Evolutionary conservation across 1,140 invertebrate genomes (phyloP).

Genomic region (Pseudomyrmex pallidus): DNA sequence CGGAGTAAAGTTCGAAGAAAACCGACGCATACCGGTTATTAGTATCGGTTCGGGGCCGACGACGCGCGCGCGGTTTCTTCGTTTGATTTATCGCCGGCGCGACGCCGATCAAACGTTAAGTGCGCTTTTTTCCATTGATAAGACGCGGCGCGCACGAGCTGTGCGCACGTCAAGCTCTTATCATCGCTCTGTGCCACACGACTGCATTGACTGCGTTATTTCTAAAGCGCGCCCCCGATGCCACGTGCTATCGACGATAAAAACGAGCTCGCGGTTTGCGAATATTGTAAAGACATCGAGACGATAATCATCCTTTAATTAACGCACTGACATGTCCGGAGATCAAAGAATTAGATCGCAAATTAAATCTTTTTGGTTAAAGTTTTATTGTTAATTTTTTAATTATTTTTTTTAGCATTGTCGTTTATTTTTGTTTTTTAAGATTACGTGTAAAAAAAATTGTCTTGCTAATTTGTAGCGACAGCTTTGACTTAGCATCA

Average conservation of each 20-base stretch:
- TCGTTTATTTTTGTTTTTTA: neutral
- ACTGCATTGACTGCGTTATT: slow-evolving; percentile 36
- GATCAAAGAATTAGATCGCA: no score
- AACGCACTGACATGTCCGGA: neutral
- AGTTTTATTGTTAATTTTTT: no score
- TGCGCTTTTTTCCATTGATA: slow-evolving; percentile 59
- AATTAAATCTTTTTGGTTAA: no score
- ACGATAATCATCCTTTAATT: neutral
- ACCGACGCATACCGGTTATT: slow-evolving; percentile 54
- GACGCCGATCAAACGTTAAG: slow-evolving; percentile 56
- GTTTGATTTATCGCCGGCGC: slow-evolving; percentile 48
- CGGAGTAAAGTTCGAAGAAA: slow-evolving; percentile 63
- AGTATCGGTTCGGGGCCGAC: slow-evolving; percentile 25
- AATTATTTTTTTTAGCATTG: neutral
- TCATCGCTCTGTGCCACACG: slow-evolving; percentile 69
- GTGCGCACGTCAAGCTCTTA: slow-evolving; percentile 69
- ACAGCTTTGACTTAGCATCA: no score
- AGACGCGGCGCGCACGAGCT: slow-evolving; percentile 62
- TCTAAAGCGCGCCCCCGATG: slow-evolving; percentile 19
- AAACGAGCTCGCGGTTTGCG: slow-evolving; percentile 2
- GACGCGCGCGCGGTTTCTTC: neutral
- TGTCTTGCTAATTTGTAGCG: no score
- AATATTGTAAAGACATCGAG: neutral
- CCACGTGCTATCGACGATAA: slow-evolving; percentile 17
- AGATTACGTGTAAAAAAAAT: neutral